These are phyloP conservation scores for Podarcis cretensis DNA, from an alignment of 2,113 vertebrate genomes.

Conservation along the genomic window DNA sequence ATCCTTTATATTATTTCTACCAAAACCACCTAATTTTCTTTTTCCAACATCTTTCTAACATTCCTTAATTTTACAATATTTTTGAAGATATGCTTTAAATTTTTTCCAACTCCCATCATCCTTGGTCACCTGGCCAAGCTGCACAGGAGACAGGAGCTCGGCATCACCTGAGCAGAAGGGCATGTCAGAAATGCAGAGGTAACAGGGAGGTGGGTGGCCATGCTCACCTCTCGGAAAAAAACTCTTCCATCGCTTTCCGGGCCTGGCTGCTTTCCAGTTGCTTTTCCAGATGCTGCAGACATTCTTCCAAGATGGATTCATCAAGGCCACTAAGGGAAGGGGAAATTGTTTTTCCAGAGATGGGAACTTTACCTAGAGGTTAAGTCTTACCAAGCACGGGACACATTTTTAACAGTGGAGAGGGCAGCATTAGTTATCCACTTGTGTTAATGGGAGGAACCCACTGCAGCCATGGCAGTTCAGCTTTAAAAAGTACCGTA, in stretches of 20 bases:
- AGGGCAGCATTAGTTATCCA: background rate
- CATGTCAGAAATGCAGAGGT: background rate
- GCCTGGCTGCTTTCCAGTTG: conserved; percentile 95
- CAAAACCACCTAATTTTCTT: too few relatives aligned
- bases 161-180: background rate
- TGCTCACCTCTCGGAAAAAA: conserved; percentile 93
- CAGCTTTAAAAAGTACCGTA: background rate
- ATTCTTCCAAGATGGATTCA: conserved; percentile 95
- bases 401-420: background rate
- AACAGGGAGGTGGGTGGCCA: accelerated
- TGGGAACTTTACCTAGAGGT: background rate
- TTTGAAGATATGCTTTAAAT: too few relatives aligned
- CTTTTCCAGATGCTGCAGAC: conserved; percentile 95
- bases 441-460: background rate
- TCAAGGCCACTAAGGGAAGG: conserved; percentile 86
- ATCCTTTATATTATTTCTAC: too few relatives aligned
- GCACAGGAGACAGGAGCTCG: too few relatives aligned
- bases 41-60: too few relatives aligned
- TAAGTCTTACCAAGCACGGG: background rate
- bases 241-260: conserved; percentile 98
- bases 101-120: background rate
- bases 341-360: conserved; percentile 13
- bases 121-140: background rate
- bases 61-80: too few relatives aligned
- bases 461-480: background rate